Base-by-base conservation (phyloP, 2,888 invertebrate species). In the Pyralis farinalis region DNA sequence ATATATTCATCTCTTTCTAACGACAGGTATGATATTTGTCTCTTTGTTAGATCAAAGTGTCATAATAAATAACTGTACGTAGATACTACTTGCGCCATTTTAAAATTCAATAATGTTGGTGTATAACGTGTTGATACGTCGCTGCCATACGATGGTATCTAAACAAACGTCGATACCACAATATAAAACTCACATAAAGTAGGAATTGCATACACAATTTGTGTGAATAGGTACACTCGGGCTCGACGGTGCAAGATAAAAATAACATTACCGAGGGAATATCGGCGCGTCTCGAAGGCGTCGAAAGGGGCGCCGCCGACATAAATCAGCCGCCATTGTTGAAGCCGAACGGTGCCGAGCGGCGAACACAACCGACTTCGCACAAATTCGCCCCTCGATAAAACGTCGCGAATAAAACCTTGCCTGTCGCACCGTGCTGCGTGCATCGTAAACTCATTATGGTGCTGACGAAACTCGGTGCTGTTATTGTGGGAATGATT, bases 261-360 rank as follows among this genome's bases (percentile, higher is more conserved):
- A 37, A 37, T 37, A 37, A 37, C 30, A 37, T 37, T 30, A 37
- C 37, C 37, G 37, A 22, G 10, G 21, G 37, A 37, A 37, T 37
- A 37, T 37, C 37, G 37, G 30, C 30, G 29, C 21, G 30, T 37
- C 30, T 30, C 30, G 55, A 30, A 37, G 30, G 30, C 30, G 30
- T 37, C 37, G 30, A 20, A 36, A 36, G 37, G 31, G 37, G 37
- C 30, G 40, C 22, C 22, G 28, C 28, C 20, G 41, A 71, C 60
- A 76, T 75, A 75, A 76, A 75, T 75, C 75, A 75, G 66, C 48
- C 52, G 62, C 67, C 62, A 74, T 75, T 72, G 75, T 76, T 55
- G 62, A 53, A 16, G 16, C 4, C 59, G 46, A 66, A 73, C n/a
- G 36, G 28, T 28, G 29, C 16, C 16, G n/a, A n/a, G n/a, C n/a